Evolutionary conservation across 2,888 invertebrate species (phyloP), one percentile per base, ranked within the genome.

Genomic region (Allygus modestus): DNA sequence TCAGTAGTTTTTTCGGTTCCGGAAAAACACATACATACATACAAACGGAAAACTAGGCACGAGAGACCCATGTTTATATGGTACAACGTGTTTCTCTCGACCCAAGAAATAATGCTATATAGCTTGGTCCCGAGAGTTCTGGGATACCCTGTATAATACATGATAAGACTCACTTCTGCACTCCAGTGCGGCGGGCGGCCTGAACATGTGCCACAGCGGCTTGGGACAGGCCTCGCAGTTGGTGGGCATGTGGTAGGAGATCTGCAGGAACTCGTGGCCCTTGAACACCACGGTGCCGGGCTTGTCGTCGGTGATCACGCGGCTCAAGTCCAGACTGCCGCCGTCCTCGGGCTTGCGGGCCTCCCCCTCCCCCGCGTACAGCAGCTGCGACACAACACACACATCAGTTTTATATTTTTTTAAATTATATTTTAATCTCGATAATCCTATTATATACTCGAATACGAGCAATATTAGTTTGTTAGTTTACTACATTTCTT

Each of bases 291-390:
- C 93, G 20, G 94, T 94, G 88, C 94, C 94, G 46, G 91, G 90
- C 86, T 91, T 92, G 90, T 92, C 89, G 90, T 90, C 89, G 5
- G 83, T 77, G 11, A 81, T 81, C 90, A 92, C 89, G 90, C 91
- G 43, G 87, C 86, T 82, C 88, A 89, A 87, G 90, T 90, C 54
- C 90, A 87, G 85, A 33, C 87, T 85, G 23, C 86, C 85, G 69
- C 90, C 91, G 85, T 91, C 91, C 89, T 94, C 94, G 23, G 96
- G 95, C 86, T 96, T 93, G 86, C 96, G 92, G 87, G 96, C 96
- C 91, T 98, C 98, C 82, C 98, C 98, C 92, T 99, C 98, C 86
- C 98, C 98, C 87, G 99, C 98, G 91, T 99, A 99, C 89, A 99
- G 92, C 89, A 99, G 93, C 93, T 98, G 94, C 54, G 20, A 54